Conservation (phyloP, 30 jellyfish, hydroid and myxozoan genomes). For the Aurelia sp. region DNA sequence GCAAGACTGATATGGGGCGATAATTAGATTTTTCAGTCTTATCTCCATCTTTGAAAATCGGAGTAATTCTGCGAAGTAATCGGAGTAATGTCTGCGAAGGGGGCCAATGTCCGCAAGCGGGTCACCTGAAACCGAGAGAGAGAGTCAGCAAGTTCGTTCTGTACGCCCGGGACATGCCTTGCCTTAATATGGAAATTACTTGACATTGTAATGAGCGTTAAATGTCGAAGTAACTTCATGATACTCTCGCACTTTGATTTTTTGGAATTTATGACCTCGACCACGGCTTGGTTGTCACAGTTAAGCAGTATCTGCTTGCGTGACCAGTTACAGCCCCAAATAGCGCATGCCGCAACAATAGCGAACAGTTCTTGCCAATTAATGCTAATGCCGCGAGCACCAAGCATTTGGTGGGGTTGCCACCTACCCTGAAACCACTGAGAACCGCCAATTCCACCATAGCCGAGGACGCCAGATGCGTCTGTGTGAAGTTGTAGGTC, state of each 20-base stretch:
- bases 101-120: conserved; percentile 7
- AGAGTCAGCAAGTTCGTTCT: conserved; percentile 6
- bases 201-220: background rate
- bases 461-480: too few species aligned
- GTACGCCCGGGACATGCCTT: conserved; percentile 4
- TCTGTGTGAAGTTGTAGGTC: too few species aligned
- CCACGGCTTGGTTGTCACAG: conserved; percentile 1
- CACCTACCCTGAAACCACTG: conserved; percentile 13
- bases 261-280: conserved; percentile 11
- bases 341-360: too few species aligned
- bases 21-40: too few species aligned
- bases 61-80: too few species aligned
- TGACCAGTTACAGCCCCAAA: too few species aligned
- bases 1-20: too few species aligned
- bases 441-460: background rate
- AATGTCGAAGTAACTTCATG: background rate
- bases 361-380: background rate
- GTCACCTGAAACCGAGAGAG: conserved; percentile 18
- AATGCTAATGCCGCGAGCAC: background rate
- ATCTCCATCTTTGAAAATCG: too few species aligned
- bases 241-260: background rate
- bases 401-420: conserved; percentile 11
- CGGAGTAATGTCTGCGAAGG: too few species aligned
- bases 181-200: conserved; percentile 1
- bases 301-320: background rate